These are phyloP conservation scores for Marmota flaviventris DNA, from an alignment of 2,113 vertebrate species.

Conservation along the genomic window DNA sequence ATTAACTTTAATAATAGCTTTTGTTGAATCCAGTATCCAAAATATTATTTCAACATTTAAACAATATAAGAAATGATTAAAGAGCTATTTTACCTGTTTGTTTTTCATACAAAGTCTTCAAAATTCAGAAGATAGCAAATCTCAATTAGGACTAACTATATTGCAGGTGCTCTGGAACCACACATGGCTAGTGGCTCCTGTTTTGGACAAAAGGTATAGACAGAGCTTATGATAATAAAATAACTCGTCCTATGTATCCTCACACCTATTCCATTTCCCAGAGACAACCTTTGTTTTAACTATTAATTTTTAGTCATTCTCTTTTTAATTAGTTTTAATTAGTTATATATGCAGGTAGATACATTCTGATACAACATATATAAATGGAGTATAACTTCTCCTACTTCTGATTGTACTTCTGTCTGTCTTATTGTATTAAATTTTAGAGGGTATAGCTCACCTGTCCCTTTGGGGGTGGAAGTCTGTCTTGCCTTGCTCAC, in stretches of 20 bases:
- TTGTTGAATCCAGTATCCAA: background rate
- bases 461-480: background rate
- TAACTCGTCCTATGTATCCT: background rate
- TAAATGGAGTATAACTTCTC: no score
- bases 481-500: background rate
- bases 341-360: no score
- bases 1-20: constrained; percentile 30
- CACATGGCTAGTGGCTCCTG: background rate
- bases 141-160: background rate
- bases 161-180: background rate
- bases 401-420: background rate
- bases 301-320: background rate
- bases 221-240: background rate
- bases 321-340: background rate
- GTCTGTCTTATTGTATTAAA: background rate
- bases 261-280: background rate
- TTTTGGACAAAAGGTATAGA: background rate
- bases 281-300: background rate
- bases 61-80: background rate
- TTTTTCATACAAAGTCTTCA: background rate
- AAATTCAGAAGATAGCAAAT: constrained; percentile 6
- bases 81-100: background rate
- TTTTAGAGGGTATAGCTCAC: background rate
- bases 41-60: background rate
- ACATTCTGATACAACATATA: no score